Base-by-base conservation (phyloP, 1,140 invertebrate species). In the Lasioglossum baleicum region DNA sequence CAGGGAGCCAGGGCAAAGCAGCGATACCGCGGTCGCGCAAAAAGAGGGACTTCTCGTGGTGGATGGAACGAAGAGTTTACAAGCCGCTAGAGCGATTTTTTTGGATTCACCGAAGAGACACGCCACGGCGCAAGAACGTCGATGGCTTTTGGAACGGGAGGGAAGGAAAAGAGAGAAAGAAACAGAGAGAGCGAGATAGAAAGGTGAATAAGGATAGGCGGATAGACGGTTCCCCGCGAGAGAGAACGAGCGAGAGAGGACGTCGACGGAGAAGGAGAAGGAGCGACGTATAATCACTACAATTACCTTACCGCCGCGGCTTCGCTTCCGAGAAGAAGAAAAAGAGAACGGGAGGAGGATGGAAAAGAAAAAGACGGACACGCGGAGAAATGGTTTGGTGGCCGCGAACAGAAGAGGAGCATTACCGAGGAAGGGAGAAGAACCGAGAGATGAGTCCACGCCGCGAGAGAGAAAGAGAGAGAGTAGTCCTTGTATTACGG, bases 221-320 rank as follows among this genome's bases (percentile, higher is more conserved):
- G 80, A 81, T 58, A 68, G 69, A 65, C 15, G 48, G 63, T 51
- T 35, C 13, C 13, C 8, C 44, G 44, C 44, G 44, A 3, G 48
- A 42, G 81, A 87, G 69, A 74, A 60, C 76, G 83, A 86, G 70
- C 66, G 75, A 80, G 15, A 53, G 15, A 15, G 51, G 17, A 15
- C 51, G 51, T 17, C 13, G 15, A 15, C 15, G 17, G 51, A 20
- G 51, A 22, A 51, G 35, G 81, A 87, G 73, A 74, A 67, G 79
- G 83, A 86, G 70, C 69, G 78, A 81, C 77, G 86, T 83, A 83
- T 90, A 90, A 90, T 90, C 88, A 89, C 88, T 90, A 90, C 89
- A 90, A 90, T 90, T 90, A 90, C 89, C 88, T 88, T 85, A 89
- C 87, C 85, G 88, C 85, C 88, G 86, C 88, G 81, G 83, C 82